These are phyloP conservation scores for Mus caroli DNA, from an alignment of 2,797 vertebrate genomes.

Conservation along the genomic window DNA sequence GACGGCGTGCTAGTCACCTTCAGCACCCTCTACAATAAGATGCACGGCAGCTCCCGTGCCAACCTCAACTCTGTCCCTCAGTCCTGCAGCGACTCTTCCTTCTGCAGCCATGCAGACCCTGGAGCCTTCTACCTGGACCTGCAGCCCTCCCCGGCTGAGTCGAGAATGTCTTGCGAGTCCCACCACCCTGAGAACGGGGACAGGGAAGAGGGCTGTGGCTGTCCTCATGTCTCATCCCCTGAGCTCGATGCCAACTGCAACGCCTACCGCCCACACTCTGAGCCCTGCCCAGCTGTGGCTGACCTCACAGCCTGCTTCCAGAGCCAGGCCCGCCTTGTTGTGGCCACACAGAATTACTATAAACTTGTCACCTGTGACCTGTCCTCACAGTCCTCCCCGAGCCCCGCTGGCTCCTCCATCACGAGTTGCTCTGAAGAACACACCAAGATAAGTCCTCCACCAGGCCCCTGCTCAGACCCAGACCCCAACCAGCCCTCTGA, in stretches of 20 bases:
- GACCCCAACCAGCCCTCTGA: conserved; percentile 94
- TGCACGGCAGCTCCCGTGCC: conserved; percentile 91
- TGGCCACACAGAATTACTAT: conserved; percentile 99
- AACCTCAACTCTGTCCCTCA: conserved; percentile 89
- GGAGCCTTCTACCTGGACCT: conserved; percentile 98
- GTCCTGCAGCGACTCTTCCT: conserved; percentile 92
- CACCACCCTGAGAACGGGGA: conserved; percentile 87
- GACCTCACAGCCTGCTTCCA: conserved; percentile 95
- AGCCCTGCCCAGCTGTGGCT: conserved; percentile 89
- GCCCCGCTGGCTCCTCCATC: conserved; percentile 94
- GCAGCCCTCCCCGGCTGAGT: conserved; percentile 94
- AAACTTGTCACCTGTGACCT: conserved; percentile 98
- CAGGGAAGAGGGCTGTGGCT: conserved; percentile 86
- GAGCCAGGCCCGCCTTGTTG: conserved; percentile 96
- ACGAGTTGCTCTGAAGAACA: conserved; percentile 97
- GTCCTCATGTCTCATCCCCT: conserved; percentile 90
- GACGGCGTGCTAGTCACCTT: conserved; percentile 97
- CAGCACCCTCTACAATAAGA: conserved; percentile 97
- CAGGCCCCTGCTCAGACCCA: conserved; percentile 86
- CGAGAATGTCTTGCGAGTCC: conserved; percentile 88
- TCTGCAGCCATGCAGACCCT: conserved; percentile 90
- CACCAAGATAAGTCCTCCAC: conserved; percentile 94
- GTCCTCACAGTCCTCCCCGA: conserved; percentile 97
- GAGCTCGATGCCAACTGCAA: conserved; percentile 98
- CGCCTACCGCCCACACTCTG: conserved; percentile 92